Evolutionary conservation across 2,113 vertebrate genomes (phyloP), one percentile per base, ranked within the genome.

Genomic region (Mus pahari): DNA sequence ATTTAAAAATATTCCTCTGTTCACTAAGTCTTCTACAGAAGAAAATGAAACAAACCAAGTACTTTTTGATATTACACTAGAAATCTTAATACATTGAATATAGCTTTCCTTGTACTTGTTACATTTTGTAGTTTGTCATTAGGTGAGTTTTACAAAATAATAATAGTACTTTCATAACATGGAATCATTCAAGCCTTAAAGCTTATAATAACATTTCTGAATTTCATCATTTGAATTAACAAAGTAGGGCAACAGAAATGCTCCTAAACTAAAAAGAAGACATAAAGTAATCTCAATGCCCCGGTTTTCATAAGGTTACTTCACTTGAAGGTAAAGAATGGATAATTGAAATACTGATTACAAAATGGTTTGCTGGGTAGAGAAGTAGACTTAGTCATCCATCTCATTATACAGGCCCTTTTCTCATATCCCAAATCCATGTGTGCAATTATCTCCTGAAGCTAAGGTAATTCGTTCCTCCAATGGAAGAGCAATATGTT

Each of bases 271-370:
- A 50, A 22, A 70, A 12, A 62, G 5, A 31, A 60, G 22, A 60
- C 45, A 78, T 93, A 39, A 90, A 90, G 11, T 86, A 94, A 2
- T 13, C 28, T 45, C 1, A 58, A 7, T 82, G 10, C 3, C 13
- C 82, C 11, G 90, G 2, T 92, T 92, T 58, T 92, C 36, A 8
- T 78, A 94, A 87, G 22, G 74, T 88, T 79, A 17, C 13, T 9
- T 87, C 31, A 86, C 64, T 2, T 86, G 50, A 9, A 82, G 70
- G 5, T 73, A 94, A 95, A 89, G 14, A 22, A 12, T 92, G 53
- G 77, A 53, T 89, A 86, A 86, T 28, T 92, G 58, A 93, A 93
- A 16, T 31, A 22, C 16, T 97, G n/a, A 77, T 60, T 88, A 86
- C 68, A 86, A 94, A 88, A 77, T 68, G 16, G 86, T 89, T 95